Base-by-base conservation (phyloP, 2,888 invertebrate genomes). In the Achlya flavicornis region DNA sequence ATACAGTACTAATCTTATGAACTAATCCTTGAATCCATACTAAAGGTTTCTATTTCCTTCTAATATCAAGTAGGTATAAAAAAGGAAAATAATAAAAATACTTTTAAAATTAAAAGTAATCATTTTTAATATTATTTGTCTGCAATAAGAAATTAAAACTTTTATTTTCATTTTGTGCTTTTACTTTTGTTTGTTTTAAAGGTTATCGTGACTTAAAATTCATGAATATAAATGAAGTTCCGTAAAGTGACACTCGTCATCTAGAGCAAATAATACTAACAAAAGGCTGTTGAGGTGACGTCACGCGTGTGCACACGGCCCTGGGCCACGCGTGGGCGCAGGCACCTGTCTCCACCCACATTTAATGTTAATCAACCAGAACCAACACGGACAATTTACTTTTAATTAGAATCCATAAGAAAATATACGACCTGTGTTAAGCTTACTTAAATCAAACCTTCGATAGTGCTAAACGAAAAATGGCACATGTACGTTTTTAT, bases 271-370 rank as follows among this genome's bases (percentile, higher is more conserved):
- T 53, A 19, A 53, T 53, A 19, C 19, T 3, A 53, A 53, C 53
- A 73, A 80, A 82, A 92, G 91, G 92, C 85, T 89, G 83, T 74
- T 64, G 73, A 69, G 88, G 80, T 92, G 89, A 92, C 90, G 91
- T 89, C 84, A 91, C 75, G 19, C 43, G 73, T 77, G 76, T 93
- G 93, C 93, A 91, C 92, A 91, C 93, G 92, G 90, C 91, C 89
- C 92, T 83, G 82, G 75, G 71, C 67, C 76, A 70, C 63, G 83
- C 85, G 92, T 91, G 84, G 91, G 92, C 84, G 86, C 79, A 73
- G 72, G 80, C 87, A 90, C 90, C 89, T 90, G 88, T 78, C 77
- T 78, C 82, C 83, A 76, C 92, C 92, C 86, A 92, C 92, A 67
- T 69, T 61, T 68, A 74, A 78, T 78, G 79, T 83, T 85, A 80